phyloP scores from a whole-genome alignment of 2,797 vertebrate genomes.

The Poecilia wingei region DNA sequence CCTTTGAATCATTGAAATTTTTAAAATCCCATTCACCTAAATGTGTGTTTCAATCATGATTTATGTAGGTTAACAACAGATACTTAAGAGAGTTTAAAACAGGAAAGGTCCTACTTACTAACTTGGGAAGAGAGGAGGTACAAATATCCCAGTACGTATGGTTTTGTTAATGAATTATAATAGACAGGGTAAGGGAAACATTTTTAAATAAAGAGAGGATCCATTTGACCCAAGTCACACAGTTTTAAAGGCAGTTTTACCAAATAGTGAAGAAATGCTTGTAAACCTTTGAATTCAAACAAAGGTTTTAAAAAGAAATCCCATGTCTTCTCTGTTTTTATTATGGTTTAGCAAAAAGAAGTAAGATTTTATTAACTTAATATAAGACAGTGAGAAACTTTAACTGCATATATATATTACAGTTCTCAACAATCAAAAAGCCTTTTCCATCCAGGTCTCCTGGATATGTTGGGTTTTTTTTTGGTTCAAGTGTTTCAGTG shows the following conservation, averaged over 20 bases:
- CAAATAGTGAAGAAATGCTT: background rate
- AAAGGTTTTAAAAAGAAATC: background rate
- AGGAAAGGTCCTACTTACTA: background rate
- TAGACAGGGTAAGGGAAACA: background rate
- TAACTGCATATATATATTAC: no score
- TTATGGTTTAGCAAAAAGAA: background rate
- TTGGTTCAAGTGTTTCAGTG: slow-evolving; percentile 26
- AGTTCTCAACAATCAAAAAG: background rate
- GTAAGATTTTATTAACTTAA: background rate
- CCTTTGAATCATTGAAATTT: background rate
- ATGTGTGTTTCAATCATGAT: background rate
- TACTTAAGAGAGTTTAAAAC: background rate
- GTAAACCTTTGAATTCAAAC: background rate
- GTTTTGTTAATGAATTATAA: background rate
- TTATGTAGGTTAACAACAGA: background rate
- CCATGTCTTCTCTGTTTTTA: background rate
- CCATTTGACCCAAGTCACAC: background rate
- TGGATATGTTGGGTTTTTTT: background rate
- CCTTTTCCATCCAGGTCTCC: background rate
- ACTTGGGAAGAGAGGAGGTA: background rate
- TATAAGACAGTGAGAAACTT: background rate
- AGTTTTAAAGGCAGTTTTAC: background rate
- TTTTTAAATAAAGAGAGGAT: background rate
- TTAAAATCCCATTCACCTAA: background rate
- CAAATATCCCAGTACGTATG: background rate